Evolutionary conservation across 37 sponge, comb jelly and placozoan genomes (phyloP), one percentile per base, ranked within the genome.

Genomic region (Oopsacas minuta): DNA sequence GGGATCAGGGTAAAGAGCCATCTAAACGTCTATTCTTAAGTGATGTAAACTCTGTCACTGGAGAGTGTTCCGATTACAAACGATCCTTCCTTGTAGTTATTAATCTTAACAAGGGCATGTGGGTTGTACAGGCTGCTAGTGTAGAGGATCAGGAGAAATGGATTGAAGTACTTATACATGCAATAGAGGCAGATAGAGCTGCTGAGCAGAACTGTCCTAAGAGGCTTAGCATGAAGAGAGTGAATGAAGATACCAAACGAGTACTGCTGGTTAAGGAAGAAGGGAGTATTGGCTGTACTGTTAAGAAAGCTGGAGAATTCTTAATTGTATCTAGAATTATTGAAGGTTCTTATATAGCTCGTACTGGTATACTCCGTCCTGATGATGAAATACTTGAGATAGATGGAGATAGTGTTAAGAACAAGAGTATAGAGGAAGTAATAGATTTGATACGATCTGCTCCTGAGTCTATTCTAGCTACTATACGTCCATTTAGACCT

Each of bases 271-370:
- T 87, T 0, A 90, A 88, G 82, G 93, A 92, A 37, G 83, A 82
- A 25, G 89, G 89, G 36, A 91, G 93, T 5, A 92, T 92, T 52
- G 93, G 93, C 0, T 92, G 93, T 82, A 92, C 93, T 39, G 88
- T 92, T 34, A 92, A 92, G 86, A 88, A 85, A 52, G 89, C 91
- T 51, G 93, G 88, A 0, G 91, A 89, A 0, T 91, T 86, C 81
- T 53, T 92, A 0, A 46, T 92, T 49, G 93, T 92, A 22, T 84
- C 87, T 82, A 22, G 89, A 22, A 87, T 92, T 53, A 52, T 90
- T 52, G 90, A 90, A 36, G 91, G 88, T 53, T 91, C 91, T 12
- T 91, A 91, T 1, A 92, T 92, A 37, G 87, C 91, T 8, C 81
- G 53, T 3, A 90, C 91, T 23, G 93, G 93, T 20, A 84, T 92